These are phyloP conservation scores for Calephelis virginiensis DNA, from an alignment of 1,140 invertebrate genomes.

Conservation along the genomic window DNA sequence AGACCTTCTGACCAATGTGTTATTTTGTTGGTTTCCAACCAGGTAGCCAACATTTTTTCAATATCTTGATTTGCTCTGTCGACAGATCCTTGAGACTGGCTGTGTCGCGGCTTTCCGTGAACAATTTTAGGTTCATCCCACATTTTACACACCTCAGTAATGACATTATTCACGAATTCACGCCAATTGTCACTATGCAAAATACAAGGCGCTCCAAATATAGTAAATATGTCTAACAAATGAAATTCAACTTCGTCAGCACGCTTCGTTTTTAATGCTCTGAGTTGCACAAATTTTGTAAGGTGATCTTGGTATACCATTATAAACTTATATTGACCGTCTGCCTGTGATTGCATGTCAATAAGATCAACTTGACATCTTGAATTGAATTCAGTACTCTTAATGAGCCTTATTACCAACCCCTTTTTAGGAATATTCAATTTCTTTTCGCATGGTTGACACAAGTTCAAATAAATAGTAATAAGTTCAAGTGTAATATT, in stretches of 20 bases:
- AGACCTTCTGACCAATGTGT: conserved; percentile 2
- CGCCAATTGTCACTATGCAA: not conserved
- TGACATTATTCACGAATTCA: not conserved
- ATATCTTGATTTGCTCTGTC: too few relatives aligned
- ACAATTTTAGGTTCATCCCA: not conserved
- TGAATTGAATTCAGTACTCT: conserved; percentile 20
- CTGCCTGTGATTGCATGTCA: conserved; percentile 61
- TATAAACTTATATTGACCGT: conserved; percentile 57
- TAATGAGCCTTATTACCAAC: not conserved
- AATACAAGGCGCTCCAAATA: conserved; percentile 13
- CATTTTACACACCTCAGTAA: not conserved
- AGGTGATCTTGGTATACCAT: conserved; percentile 59
- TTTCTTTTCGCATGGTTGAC: conserved; percentile 19
- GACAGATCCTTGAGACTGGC: too few relatives aligned
- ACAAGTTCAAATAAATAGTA: conserved; percentile 46
- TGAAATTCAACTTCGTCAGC: conserved; percentile 37
- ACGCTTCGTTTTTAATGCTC: conserved; percentile 46
- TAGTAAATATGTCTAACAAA: conserved; percentile 23
- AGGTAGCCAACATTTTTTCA: too few relatives aligned
- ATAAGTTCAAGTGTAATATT: conserved; percentile 46
- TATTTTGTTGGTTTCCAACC: too few relatives aligned
- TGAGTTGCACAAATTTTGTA: conserved; percentile 72
- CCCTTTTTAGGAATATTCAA: too few relatives aligned
- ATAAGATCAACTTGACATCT: conserved; percentile 75
- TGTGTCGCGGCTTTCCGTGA: conserved; percentile 27